Evolutionary conservation across 1,140 invertebrate genomes (phyloP).

Genomic region (Drosophila ohnishii): DNA sequence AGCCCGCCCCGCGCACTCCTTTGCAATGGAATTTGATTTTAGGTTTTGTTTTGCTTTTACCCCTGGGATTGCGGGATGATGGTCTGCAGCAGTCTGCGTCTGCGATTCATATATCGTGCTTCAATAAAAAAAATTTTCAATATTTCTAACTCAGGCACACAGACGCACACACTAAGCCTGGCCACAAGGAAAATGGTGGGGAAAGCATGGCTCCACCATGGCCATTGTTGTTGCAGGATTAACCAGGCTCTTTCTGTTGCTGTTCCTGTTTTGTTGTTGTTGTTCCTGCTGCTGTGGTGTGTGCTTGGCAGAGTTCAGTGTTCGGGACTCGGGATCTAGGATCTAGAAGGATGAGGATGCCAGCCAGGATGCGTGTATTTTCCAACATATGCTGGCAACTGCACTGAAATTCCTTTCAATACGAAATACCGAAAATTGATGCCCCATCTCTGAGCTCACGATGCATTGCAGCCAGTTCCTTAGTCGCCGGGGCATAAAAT

Average conservation of each 20-base stretch:
- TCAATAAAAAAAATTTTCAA: slow-evolving; percentile 74
- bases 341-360: slow-evolving; percentile 5
- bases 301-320: slow-evolving; percentile 12
- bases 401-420: slow-evolving; percentile 60
- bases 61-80: slow-evolving; percentile 11
- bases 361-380: slow-evolving; percentile 48
- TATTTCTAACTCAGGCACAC: slow-evolving; percentile 63
- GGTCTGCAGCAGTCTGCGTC: slow-evolving; percentile 20
- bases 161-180: slow-evolving; percentile 22
- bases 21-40: slow-evolving; percentile 44
- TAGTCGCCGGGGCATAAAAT: slow-evolving; percentile 39
- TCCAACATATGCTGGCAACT: slow-evolving; percentile 40
- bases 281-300: slow-evolving; percentile 6
- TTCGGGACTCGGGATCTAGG: slow-evolving; percentile 2
- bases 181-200: slow-evolving; percentile 2
- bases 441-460: slow-evolving; percentile 1
- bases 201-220: not conserved
- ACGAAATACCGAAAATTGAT: slow-evolving; percentile 63
- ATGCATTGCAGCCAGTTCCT: not conserved
- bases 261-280: slow-evolving; percentile 6
- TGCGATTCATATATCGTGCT: slow-evolving; percentile 64
- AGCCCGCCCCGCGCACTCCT: slow-evolving; percentile 10
- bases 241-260: slow-evolving; percentile 40
- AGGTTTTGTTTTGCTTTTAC: slow-evolving; percentile 62
- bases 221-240: slow-evolving; percentile 68